Percentiles rank a stretch among this genome's conserved stretches.
phyloP scores from a whole-genome alignment of 2,888 invertebrate species.

The Drosophila paranaensis region DNA sequence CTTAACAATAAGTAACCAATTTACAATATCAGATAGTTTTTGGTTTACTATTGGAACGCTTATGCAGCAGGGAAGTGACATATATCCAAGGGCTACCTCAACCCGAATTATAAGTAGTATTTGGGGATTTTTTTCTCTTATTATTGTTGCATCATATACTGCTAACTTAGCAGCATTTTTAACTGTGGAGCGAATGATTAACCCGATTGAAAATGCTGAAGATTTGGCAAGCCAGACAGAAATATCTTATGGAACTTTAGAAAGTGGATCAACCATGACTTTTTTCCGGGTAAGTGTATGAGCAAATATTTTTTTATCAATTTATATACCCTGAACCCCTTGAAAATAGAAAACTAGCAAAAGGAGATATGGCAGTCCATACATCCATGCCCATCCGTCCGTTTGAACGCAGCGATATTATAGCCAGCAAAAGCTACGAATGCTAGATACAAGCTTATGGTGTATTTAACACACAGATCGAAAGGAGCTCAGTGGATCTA shows the following conservation, averaged over 20 bases:
- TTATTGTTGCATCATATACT: slow-evolving; percentile 95
- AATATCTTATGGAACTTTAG: slow-evolving; percentile 93
- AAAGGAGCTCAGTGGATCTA: no score
- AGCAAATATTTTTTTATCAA: background rate
- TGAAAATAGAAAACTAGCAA: no score
- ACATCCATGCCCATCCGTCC: no score
- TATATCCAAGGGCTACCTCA: slow-evolving; percentile 88
- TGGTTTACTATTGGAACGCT: slow-evolving; percentile 96
- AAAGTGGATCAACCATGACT: slow-evolving; percentile 94
- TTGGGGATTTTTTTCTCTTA: slow-evolving; percentile 97
- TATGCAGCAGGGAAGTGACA: slow-evolving; percentile 93
- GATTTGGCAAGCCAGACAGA: slow-evolving; percentile 93
- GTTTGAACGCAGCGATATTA: no score
- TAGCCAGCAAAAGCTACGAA: no score
- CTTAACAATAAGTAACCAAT: slow-evolving; percentile 88
- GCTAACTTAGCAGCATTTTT: slow-evolving; percentile 96
- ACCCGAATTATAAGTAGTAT: slow-evolving; percentile 93
- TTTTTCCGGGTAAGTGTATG: slow-evolving; percentile 90
- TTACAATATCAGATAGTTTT: slow-evolving; percentile 92
- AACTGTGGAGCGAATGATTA: slow-evolving; percentile 94
- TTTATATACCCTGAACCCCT: background rate
- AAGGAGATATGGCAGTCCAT: no score
- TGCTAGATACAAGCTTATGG: no score
- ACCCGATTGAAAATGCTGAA: slow-evolving; percentile 93
- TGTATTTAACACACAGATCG: no score